Evolutionary conservation across 2,888 invertebrate genomes (phyloP).

Genomic region (Cloeon dipterum): DNA sequence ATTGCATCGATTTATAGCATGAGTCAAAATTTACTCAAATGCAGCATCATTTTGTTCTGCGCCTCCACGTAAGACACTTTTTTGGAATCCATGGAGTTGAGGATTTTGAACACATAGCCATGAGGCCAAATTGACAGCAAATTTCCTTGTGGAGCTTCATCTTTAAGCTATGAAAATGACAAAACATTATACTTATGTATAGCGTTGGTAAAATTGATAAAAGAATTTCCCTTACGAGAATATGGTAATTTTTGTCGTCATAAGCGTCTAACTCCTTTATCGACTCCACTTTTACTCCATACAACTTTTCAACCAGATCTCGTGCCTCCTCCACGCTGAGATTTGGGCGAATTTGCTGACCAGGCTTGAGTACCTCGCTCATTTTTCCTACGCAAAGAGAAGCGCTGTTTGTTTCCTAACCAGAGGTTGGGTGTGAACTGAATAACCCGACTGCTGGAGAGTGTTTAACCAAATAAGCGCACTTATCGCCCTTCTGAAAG

Average conservation of each 20-base stretch:
- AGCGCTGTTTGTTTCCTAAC: too few species aligned
- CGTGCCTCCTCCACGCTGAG: conserved; percentile 27
- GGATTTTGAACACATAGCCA: conserved; percentile 60
- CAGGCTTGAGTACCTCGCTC: conserved; percentile 22
- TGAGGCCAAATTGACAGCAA: conserved; percentile 21
- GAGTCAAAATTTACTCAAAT: conserved; percentile 31
- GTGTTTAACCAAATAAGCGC: too few species aligned
- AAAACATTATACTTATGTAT: not conserved
- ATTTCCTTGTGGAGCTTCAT: not conserved
- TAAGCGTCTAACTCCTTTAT: conserved; percentile 45
- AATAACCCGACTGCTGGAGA: too few species aligned
- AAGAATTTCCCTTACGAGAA: conserved; percentile 23
- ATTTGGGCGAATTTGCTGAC: conserved; percentile 29
- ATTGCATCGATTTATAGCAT: conserved; percentile 1
- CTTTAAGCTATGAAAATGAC: not conserved
- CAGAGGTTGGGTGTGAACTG: too few species aligned
- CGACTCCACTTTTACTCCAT: conserved; percentile 31
- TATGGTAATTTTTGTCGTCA: conserved; percentile 54
- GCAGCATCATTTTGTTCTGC: conserved; percentile 48
- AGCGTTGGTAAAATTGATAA: not conserved
- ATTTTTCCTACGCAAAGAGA: not conserved
- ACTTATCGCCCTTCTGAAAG: too few species aligned
- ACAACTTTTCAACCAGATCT: conserved; percentile 29
- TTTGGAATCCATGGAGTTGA: conserved; percentile 59
- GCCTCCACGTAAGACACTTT: conserved; percentile 42